These are phyloP conservation scores for Tenualosa thibaudeaui DNA, from an alignment of 2,797 vertebrate genomes.

Conservation along the genomic window DNA sequence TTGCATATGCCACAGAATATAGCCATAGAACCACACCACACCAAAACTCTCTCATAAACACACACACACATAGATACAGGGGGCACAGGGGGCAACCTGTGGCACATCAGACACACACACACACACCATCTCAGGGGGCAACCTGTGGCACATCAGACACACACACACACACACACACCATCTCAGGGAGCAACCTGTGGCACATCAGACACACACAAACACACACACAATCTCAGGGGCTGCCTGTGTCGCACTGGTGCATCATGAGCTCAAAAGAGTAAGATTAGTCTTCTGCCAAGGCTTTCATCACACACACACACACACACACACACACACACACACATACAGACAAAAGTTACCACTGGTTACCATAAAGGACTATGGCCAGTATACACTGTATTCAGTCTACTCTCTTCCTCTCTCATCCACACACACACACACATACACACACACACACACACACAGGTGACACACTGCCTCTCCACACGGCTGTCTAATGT, in stretches of 20 bases:
- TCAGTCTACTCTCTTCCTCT: too few relatives aligned
- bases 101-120: not conserved
- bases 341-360: not conserved
- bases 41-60: not conserved
- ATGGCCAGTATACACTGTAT: too few relatives aligned
- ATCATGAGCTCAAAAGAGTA: too few relatives aligned
- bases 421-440: not conserved
- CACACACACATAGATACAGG: not conserved
- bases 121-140: not conserved
- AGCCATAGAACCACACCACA: too few relatives aligned
- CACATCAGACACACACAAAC: not conserved
- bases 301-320: not conserved
- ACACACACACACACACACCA: not conserved
- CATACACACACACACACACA: too few relatives aligned
- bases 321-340: conserved; percentile 8
- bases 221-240: not conserved
- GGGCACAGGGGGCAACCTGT: not conserved
- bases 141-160: not conserved
- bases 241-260: too few relatives aligned
- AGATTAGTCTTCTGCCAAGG: too few relatives aligned
- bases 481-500: too few relatives aligned
- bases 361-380: too few relatives aligned
- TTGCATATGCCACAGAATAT: too few relatives aligned
- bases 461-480: not conserved
- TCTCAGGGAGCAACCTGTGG: not conserved